Conservation (phyloP, 2,113 vertebrate genomes). For the Percina caprodes region DNA sequence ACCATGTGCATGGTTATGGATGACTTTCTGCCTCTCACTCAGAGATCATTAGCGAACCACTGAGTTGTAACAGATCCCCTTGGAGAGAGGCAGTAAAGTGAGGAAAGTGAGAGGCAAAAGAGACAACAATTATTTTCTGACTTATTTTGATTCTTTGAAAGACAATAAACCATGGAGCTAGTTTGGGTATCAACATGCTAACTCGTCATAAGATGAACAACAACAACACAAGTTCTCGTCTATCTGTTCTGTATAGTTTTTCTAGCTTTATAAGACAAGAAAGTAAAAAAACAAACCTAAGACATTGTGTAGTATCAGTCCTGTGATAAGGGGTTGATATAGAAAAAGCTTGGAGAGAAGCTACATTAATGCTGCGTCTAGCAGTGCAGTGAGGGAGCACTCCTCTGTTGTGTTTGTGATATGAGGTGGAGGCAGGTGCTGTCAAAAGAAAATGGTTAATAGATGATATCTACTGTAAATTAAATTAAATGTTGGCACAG, state of each 20-base stretch:
- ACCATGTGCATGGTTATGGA: slow-evolving; percentile 58
- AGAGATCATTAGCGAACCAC: slow-evolving; percentile 79
- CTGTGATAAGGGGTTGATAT: slow-evolving; percentile 53
- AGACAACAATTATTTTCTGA: slow-evolving; percentile 23
- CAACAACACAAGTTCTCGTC: slow-evolving; percentile 3
- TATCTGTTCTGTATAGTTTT: slow-evolving; percentile 1
- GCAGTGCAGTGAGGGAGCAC: slow-evolving; percentile 9
- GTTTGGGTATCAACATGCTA: neutral
- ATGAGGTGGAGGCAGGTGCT: slow-evolving; percentile 6
- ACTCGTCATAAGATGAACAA: slow-evolving; percentile 3
- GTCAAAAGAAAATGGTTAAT: slow-evolving; percentile 7
- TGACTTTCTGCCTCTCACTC: slow-evolving; percentile 68
- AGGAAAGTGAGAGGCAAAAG: slow-evolving; percentile 39
- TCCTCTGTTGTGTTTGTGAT: slow-evolving; percentile 17
- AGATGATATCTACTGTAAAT: slow-evolving; percentile 7
- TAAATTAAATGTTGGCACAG: neutral
- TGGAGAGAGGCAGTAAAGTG: slow-evolving; percentile 39
- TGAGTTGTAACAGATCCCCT: slow-evolving; percentile 67
- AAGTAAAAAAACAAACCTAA: neutral
- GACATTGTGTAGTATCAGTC: slow-evolving; percentile 26
- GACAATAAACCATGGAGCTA: neutral
- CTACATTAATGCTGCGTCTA: slow-evolving; percentile 38
- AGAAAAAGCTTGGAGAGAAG: slow-evolving; percentile 48
- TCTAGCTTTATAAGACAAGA: slow-evolving; percentile 8
- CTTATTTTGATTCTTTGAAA: slow-evolving; percentile 4